Evolutionary conservation across 1,140 invertebrate species (phyloP).

Genomic region (Drosophila kohkoa): DNA sequence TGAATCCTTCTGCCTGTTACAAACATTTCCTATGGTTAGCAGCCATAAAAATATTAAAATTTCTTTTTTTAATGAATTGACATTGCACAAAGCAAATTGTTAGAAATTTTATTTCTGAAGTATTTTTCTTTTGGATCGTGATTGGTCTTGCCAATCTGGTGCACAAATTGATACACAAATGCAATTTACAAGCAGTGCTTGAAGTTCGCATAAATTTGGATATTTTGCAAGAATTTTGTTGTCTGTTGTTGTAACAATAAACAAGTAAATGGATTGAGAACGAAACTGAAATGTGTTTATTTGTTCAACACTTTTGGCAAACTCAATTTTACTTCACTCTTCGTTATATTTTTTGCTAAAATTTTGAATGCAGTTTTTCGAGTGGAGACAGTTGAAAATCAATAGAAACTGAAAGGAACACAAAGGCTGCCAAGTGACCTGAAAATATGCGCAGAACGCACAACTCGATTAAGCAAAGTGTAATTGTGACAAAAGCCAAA

Average conservation of each 20-base stretch:
- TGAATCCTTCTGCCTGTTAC: no score
- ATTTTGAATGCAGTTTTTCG: slow-evolving; percentile 24
- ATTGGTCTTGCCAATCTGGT: slow-evolving; percentile 11
- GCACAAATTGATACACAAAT: not conserved
- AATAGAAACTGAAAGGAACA: slow-evolving; percentile 50
- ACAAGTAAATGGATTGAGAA: slow-evolving; percentile 34
- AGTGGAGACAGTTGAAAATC: slow-evolving; percentile 54
- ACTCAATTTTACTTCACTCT: slow-evolving; percentile 26
- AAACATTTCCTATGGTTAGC: no score
- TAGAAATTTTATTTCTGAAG: not conserved
- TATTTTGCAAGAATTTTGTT: slow-evolving; percentile 35
- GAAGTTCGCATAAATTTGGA: slow-evolving; percentile 37
- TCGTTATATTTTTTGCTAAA: not conserved
- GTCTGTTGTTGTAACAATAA: slow-evolving; percentile 20
- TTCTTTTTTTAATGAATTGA: no score
- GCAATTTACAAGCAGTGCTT: slow-evolving; percentile 15
- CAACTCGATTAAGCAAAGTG: slow-evolving; percentile 80
- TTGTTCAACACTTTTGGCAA: slow-evolving; percentile 30
- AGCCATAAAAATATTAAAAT: no score
- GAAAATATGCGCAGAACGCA: slow-evolving; percentile 71
- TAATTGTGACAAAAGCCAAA: slow-evolving; percentile 47
- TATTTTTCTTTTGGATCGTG: not conserved
- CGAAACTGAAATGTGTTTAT: slow-evolving; percentile 36
- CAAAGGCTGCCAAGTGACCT: slow-evolving; percentile 78
- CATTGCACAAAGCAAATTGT: no score